Evolutionary conservation across 30 jellyfish, hydroid and myxozoan genomes (phyloP), one percentile per base, ranked within the genome.

Genomic region (Nemopilema nomurai): DNA sequence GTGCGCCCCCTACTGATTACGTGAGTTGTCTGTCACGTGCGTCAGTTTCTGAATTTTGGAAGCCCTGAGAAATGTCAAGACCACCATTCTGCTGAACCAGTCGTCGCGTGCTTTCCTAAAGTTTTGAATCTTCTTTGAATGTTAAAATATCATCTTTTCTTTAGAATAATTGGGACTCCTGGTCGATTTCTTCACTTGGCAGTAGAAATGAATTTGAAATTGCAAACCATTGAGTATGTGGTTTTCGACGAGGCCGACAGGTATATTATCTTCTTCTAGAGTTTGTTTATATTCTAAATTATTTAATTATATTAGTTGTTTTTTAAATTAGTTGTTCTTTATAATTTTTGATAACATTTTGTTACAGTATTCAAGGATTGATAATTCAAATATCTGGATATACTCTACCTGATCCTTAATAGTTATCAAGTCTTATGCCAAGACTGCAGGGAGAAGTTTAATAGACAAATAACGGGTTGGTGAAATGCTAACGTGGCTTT

Each of bases 231-330:
- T 18, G 99, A 96, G 62, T 90, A 86, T 81, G 97, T 92, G 25
- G 98, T 96, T 49, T 96, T 96, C 74, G 99, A 96, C 49, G 99
- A 96, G 67, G 99, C 99, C 13, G 99, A 96, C 86, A 71, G 99
- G 98, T 93, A 82, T 16, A 62, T 57, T 0, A 17, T 16, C 1
- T 1, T 22, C 23, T 62, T 1, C 6, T 30, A 0, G 49, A 9
- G 57, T 26, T 53, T 25, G 4, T 7, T 1, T 76, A 20, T 3
- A 51, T 51, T 23, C 24, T 32, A 9, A 25, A n/a, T n/a, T n/a
- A n/a, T n/a, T n/a, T n/a, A n/a, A n/a, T n/a, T n/a, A n/a, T n/a
- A n/a, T n/a, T n/a, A n/a, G n/a, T n/a, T n/a, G n/a, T n/a, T n/a
- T n/a, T n/a, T n/a, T n/a, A n/a, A n/a, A n/a, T n/a, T n/a, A n/a